Conservation (phyloP, 2,113 vertebrate genomes). For the Cephalopholis sonnerati region DNA sequence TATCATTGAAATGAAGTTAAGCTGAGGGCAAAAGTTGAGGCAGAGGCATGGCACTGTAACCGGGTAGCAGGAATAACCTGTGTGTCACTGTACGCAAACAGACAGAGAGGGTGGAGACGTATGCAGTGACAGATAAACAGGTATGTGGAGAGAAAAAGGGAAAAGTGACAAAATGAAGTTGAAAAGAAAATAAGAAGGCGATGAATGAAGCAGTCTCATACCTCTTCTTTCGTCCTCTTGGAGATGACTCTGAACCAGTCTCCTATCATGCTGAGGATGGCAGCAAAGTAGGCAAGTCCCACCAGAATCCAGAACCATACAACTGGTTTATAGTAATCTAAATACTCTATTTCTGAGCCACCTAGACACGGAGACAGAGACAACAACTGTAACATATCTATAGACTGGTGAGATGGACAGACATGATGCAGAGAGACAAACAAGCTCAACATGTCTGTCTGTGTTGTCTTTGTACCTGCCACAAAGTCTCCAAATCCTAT, state of each 20-base stretch:
- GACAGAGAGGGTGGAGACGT: background rate
- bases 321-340: constrained; percentile 94
- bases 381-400: background rate
- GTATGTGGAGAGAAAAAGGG: background rate
- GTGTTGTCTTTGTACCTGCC: constrained; percentile 85
- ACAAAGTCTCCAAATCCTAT: constrained; percentile 97
- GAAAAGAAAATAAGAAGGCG: background rate
- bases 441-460: background rate
- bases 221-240: constrained; percentile 97
- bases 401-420: background rate
- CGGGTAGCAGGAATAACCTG: background rate
- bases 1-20: constrained; percentile 67
- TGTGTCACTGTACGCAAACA: constrained; percentile 1
- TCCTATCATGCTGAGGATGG: constrained; percentile 98
- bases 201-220: constrained; percentile 70
- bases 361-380: constrained; percentile 81
- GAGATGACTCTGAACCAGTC: constrained; percentile 95
- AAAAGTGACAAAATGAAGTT: background rate
- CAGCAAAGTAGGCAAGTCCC: constrained; percentile 95
- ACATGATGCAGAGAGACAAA: background rate
- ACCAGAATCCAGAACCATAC: constrained; percentile 99
- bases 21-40: constrained; percentile 64
- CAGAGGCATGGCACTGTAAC: constrained; percentile 7
- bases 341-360: constrained; percentile 93
- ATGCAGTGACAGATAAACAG: background rate